A percentile compares a stretch with the other conserved stretches of the same genome.
Evolutionary conservation across 30 jellyfish, hydroid and myxozoan species (phyloP).

Genomic region (Aurelia sp.): DNA sequence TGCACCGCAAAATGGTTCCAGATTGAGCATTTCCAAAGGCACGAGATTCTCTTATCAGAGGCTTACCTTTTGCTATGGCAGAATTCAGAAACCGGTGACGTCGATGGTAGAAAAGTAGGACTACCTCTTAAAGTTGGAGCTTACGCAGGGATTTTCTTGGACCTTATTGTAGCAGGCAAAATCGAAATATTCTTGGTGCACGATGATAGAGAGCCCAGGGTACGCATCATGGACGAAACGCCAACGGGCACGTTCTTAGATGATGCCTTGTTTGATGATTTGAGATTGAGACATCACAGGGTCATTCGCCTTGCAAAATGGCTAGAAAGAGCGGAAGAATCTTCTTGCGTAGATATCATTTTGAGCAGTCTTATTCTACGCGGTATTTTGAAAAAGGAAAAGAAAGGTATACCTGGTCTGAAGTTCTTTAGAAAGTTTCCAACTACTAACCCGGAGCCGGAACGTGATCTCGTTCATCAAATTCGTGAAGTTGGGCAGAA

Average conservation of each 20-base stretch:
- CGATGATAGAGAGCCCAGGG: slow-evolving; percentile 85
- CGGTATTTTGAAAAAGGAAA: slow-evolving; percentile 84
- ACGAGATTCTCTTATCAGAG: slow-evolving; percentile 86
- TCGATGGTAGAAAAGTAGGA: slow-evolving; percentile 95
- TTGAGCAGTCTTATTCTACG: slow-evolving; percentile 83
- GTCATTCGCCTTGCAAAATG: slow-evolving; percentile 83
- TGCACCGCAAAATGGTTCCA: slow-evolving; percentile 70
- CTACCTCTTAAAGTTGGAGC: slow-evolving; percentile 95
- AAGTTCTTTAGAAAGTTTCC: slow-evolving; percentile 91
- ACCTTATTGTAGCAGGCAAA: slow-evolving; percentile 76
- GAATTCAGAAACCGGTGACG: slow-evolving; percentile 96
- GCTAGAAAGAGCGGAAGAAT: slow-evolving; percentile 91
- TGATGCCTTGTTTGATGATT: slow-evolving; percentile 81
- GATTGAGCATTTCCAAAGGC: slow-evolving; percentile 68
- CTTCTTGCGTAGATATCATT: slow-evolving; percentile 87
- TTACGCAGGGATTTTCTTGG: slow-evolving; percentile 94
- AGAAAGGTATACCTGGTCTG: slow-evolving; percentile 91
- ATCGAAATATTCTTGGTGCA: slow-evolving; percentile 66
- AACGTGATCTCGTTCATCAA: slow-evolving; percentile 71
- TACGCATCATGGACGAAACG: slow-evolving; percentile 71
- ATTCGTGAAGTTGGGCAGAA: slow-evolving; percentile 74
- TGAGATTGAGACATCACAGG: slow-evolving; percentile 76
- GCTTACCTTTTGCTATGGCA: slow-evolving; percentile 98
- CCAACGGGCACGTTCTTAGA: slow-evolving; percentile 80
- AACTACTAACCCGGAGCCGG: slow-evolving; percentile 97